Evolutionary conservation across 2,888 invertebrate genomes (phyloP).

Genomic region (Caenorhabditis afra): DNA sequence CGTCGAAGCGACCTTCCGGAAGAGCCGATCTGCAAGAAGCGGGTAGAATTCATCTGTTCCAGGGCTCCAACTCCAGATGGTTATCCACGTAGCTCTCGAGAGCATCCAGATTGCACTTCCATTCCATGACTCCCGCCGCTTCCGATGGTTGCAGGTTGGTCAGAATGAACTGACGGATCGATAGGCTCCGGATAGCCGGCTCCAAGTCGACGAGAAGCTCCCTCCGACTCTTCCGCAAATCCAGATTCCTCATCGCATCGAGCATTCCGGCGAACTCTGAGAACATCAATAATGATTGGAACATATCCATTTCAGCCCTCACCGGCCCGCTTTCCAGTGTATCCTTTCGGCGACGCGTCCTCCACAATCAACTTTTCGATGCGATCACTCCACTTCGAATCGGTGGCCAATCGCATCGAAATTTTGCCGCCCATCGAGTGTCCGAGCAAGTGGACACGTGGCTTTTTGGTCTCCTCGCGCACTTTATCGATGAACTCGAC

Average conservation of each 20-base stretch:
- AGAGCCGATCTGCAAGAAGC: slow-evolving; percentile 34
- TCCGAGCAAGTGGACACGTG: slow-evolving; percentile 65
- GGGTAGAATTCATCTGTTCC: no score
- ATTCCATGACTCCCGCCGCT: slow-evolving; percentile 53
- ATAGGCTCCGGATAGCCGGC: slow-evolving; percentile 83
- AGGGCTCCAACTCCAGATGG: slow-evolving; percentile 69
- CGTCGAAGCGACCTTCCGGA: slow-evolving; percentile 82
- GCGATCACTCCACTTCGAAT: slow-evolving; percentile 50
- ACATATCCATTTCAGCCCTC: neutral
- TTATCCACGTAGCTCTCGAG: slow-evolving; percentile 85
- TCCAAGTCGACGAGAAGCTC: slow-evolving; percentile 66
- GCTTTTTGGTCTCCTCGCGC: slow-evolving; percentile 37
- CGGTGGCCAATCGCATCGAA: slow-evolving; percentile 71
- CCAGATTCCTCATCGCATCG: slow-evolving; percentile 67
- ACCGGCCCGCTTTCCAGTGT: slow-evolving; percentile 53
- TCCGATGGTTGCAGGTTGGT: slow-evolving; percentile 86
- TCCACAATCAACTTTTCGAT: slow-evolving; percentile 65
- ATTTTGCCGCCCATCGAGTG: slow-evolving; percentile 80
- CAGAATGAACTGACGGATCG: slow-evolving; percentile 88
- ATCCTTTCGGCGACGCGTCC: slow-evolving; percentile 75
- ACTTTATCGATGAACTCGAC: slow-evolving; percentile 81
- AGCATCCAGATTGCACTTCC: slow-evolving; percentile 86
- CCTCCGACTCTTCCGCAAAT: slow-evolving; percentile 61
- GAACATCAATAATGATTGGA: slow-evolving; percentile 5
- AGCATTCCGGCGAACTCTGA: slow-evolving; percentile 67